These are phyloP conservation scores for Lordiphosa stackelbergi DNA, from an alignment of 1,140 invertebrate species.

Conservation along the genomic window DNA sequence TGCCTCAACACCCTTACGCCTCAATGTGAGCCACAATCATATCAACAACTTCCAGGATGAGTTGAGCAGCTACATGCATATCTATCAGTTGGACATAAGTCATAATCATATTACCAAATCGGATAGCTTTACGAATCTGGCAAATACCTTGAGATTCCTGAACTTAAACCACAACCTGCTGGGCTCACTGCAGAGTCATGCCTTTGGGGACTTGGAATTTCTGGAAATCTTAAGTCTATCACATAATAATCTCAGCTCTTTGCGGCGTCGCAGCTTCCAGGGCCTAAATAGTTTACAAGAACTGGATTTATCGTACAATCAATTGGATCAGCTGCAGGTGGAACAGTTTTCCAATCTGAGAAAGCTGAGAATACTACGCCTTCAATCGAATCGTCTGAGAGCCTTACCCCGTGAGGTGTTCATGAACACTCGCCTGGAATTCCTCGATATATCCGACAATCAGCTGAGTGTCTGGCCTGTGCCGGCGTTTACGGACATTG, in stretches of 20 bases:
- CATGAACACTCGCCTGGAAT: conserved; percentile 87
- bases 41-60: conserved; percentile 81
- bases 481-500: conserved; percentile 84
- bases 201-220: conserved; percentile 83
- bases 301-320: conserved; percentile 88
- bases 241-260: conserved; percentile 85
- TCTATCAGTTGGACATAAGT: conserved; percentile 85
- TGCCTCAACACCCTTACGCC: conserved; percentile 79
- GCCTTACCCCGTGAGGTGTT: conserved; percentile 88
- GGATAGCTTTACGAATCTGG: conserved; percentile 81
- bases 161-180: conserved; percentile 87
- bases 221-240: conserved; percentile 86
- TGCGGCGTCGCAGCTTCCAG: conserved; percentile 86
- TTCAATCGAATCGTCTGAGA: conserved; percentile 86
- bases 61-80: conserved; percentile 78
- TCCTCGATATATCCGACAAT: conserved; percentile 88
- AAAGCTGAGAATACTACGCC: conserved; percentile 85
- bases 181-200: conserved; percentile 82
- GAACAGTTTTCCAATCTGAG: conserved; percentile 89
- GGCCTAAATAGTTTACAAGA: conserved; percentile 86
- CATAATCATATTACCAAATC: conserved; percentile 83
- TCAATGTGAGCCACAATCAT: conserved; percentile 85
- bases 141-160: conserved; percentile 82
- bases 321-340: conserved; percentile 86
- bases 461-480: conserved; percentile 86